These are phyloP conservation scores for Pseudocheirus occidentalis DNA, from an alignment of 2,797 vertebrate species.

Conservation along the genomic window DNA sequence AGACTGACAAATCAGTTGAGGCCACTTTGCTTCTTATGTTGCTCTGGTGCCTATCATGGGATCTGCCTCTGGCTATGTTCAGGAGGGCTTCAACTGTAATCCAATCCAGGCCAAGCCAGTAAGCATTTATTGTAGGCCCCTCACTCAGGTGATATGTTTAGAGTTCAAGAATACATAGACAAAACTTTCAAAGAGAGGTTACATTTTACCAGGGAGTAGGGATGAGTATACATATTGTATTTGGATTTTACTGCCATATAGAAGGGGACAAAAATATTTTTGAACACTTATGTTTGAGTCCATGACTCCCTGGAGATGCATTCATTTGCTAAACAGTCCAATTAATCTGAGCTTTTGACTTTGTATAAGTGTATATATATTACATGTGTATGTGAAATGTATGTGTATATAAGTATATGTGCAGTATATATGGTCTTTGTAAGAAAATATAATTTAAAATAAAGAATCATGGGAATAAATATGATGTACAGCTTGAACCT, in stretches of 20 bases:
- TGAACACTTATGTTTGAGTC: background rate
- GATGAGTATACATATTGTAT: background rate
- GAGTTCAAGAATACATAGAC: background rate
- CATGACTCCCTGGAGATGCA: background rate
- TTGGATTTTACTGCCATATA: background rate
- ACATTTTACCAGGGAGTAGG: background rate
- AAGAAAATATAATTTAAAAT: background rate
- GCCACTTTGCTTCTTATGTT: background rate
- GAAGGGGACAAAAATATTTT: background rate
- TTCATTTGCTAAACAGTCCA: background rate
- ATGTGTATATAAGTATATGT: background rate
- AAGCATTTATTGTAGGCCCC: background rate
- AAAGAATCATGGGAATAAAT: background rate
- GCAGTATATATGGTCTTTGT: background rate
- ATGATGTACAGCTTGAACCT: background rate
- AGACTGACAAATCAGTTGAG: background rate
- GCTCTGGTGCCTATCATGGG: background rate
- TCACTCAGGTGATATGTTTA: background rate
- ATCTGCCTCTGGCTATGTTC: background rate
- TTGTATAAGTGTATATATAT: too few species aligned
- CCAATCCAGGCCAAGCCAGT: background rate
- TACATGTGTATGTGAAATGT: background rate
- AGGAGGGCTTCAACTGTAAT: background rate
- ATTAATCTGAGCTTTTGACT: background rate
- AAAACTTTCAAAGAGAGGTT: background rate